Evolutionary conservation across 2,113 vertebrate genomes (phyloP).

Genomic region (Aphelocoma coerulescens): DNA sequence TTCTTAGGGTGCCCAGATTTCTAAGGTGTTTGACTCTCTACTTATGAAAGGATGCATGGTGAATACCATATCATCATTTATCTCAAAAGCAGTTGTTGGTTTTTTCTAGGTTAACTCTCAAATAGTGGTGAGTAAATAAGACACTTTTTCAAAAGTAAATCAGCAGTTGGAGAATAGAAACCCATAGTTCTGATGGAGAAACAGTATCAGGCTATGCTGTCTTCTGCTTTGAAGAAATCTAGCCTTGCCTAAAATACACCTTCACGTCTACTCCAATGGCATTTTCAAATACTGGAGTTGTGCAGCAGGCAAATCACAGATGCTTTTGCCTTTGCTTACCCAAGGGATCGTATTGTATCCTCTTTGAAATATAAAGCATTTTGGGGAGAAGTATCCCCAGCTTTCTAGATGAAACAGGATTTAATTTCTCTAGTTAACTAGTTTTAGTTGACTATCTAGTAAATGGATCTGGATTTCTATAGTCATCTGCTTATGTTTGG

Average conservation of each 20-base stretch:
- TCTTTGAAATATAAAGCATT: background rate
- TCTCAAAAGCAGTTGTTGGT: background rate
- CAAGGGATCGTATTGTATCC: fast-evolving
- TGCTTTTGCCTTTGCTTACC: background rate
- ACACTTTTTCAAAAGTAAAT: background rate
- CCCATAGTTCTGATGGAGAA: background rate
- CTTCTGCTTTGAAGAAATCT: background rate
- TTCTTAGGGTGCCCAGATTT: background rate
- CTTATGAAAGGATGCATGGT: background rate
- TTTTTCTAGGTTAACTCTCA: background rate
- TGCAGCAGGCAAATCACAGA: background rate
- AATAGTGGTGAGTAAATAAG: background rate
- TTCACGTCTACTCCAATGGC: background rate
- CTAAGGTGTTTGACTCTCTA: background rate
- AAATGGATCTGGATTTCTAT: background rate
- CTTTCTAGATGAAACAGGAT: background rate
- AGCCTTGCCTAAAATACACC: background rate
- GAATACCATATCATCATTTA: background rate
- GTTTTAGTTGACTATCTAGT: background rate
- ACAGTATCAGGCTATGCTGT: background rate
- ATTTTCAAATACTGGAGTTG: background rate
- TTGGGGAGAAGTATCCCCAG: background rate
- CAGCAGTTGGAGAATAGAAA: background rate
- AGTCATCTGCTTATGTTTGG: background rate
- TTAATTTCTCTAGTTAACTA: background rate